Evolutionary conservation across 2,888 invertebrate genomes (phyloP).

Genomic region (Cremastinae sp.): DNA sequence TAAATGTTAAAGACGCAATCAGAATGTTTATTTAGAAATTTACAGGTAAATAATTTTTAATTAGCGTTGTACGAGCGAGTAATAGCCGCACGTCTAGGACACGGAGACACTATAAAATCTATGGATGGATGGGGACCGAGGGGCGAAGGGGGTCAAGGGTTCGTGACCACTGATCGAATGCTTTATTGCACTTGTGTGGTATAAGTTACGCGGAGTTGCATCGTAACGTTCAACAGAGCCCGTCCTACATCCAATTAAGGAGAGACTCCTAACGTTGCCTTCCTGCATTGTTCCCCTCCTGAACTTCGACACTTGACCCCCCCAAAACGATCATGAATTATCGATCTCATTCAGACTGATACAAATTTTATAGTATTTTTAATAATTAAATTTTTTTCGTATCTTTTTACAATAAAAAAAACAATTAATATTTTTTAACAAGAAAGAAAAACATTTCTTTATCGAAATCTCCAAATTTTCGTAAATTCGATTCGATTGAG

Average conservation of each 20-base stretch:
- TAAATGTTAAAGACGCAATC: no score
- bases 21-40: neutral
- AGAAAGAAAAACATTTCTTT: no score
- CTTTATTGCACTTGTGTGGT: conserved; percentile 63
- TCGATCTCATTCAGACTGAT: neutral
- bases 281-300: neutral
- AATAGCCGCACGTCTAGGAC: conserved; percentile 44
- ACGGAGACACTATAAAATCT: conserved; percentile 11
- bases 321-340: conserved; percentile 28
- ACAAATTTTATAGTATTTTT: neutral
- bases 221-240: conserved; percentile 24
- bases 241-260: conserved; percentile 60
- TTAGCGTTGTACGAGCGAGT: neutral
- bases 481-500: no score
- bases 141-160: conserved; percentile 61
- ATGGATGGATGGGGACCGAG: no score
- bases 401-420: no score
- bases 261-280: conserved; percentile 36
- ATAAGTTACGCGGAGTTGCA: conserved; percentile 58
- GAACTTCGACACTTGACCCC: conserved; percentile 28
- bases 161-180: conserved; percentile 62
- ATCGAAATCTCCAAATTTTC: no score
- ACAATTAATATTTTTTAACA: no score
- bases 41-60: no score
- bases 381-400: neutral